These are phyloP conservation scores for Podocnemis expansa DNA, from an alignment of 2,113 vertebrate species.

Conservation along the genomic window DNA sequence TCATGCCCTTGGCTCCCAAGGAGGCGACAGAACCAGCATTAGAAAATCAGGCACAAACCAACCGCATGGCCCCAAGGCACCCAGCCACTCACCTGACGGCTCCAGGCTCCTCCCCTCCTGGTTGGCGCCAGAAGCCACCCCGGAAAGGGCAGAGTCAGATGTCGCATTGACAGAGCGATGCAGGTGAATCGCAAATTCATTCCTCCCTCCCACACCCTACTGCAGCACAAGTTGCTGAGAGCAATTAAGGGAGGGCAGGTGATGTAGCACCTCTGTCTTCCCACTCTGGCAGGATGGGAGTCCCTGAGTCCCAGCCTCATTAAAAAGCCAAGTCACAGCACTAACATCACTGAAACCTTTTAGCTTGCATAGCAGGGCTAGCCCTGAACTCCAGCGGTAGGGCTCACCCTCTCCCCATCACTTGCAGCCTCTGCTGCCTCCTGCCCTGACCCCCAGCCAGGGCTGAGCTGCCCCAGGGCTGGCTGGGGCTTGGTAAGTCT, in stretches of 20 bases:
- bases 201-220: background rate
- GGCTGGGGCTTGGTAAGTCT: too few species aligned
- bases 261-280: background rate
- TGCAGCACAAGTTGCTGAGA: too few species aligned
- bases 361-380: background rate
- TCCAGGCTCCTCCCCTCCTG: too few species aligned
- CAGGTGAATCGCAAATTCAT: too few species aligned
- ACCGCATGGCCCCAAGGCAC: background rate
- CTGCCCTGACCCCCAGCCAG: too few species aligned
- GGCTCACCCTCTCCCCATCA: too few species aligned
- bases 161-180: background rate
- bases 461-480: too few species aligned
- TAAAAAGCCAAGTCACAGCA: background rate
- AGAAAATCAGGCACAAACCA: background rate
- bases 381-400: too few species aligned
- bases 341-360: background rate
- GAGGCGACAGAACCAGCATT: background rate
- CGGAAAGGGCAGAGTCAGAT: too few species aligned
- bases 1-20: background rate
- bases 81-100: background rate
- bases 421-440: too few species aligned
- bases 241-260: background rate
- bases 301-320: background rate
- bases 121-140: too few species aligned
- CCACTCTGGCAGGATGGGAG: background rate